Base-by-base conservation (phyloP, 1,140 invertebrate species). In the Anthonomus grandis region DNA sequence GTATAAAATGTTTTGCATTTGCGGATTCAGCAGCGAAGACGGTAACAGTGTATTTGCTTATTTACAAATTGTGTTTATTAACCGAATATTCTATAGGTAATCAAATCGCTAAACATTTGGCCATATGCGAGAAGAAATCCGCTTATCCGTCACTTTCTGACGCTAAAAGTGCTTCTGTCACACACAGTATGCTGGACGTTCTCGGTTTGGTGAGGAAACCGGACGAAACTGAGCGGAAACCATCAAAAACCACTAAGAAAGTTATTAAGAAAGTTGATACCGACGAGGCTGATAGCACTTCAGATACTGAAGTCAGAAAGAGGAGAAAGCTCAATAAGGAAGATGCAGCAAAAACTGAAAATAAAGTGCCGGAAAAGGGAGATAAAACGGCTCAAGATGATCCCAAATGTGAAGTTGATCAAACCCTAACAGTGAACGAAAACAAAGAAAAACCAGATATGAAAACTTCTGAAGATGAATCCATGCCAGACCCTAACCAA, bases 1-100 rank as follows among this genome's bases (percentile, higher is more conserved):
- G 21, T 78, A 77, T 56, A 75, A 76, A 65, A 77, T 90, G 76
- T 79, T 84, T 67, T 92, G 89, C 70, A 78, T 84, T 18, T 91
- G 89, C 72, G 87, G 86, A 8, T 90, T 84, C 69, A 75, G 72
- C 34, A 83, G 82, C n/a, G 69, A 69, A 34, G 82, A 87, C 63
- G 78, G 82, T 74, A 72, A 81, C 74, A 44, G 13, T 74, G 74
- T n/a, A 27, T 38, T 23, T 8, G 4, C 12, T 46, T 18, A 39
- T 54, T 47, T 42, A 31, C 23, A 22, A 25, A 31, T 50, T 12
- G 23, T 15, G 12, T 38, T 34, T 34, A 38, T 39, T 17, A 38
- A 3, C 13, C 6, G 12, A n/a, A 56, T 47, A 12, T 55, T 49
- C 62, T 64, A 46, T 73, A 76, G 87, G 88, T 70, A 84, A 83